Conservation (phyloP, 2,888 invertebrate genomes). For the Hemithea aestivaria region DNA sequence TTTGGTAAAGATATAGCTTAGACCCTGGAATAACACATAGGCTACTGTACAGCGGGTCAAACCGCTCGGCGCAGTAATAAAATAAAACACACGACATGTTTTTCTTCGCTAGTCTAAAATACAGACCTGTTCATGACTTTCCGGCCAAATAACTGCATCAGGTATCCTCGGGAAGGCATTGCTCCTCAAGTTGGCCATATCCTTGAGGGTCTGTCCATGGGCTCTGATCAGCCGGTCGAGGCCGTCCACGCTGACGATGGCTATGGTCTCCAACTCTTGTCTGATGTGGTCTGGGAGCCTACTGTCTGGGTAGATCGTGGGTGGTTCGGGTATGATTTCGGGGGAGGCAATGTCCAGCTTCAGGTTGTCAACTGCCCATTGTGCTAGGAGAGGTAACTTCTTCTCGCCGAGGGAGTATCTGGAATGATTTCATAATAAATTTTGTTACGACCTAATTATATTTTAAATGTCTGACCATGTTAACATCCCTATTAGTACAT, state of each 20-base stretch:
- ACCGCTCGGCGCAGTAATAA: too few relatives aligned
- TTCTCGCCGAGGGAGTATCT: constrained; percentile 89
- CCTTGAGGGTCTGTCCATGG: constrained; percentile 96
- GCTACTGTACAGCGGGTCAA: too few relatives aligned
- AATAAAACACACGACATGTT: too few relatives aligned
- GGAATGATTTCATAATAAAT: too few relatives aligned
- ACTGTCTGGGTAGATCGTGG: constrained; percentile 83
- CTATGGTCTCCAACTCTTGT: constrained; percentile 73
- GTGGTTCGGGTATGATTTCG: constrained; percentile 66
- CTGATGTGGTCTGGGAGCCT: constrained; percentile 80
- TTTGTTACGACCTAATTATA: too few relatives aligned
- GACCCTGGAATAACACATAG: too few relatives aligned
- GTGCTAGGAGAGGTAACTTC: constrained; percentile 86
- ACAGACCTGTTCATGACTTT: constrained; percentile 84
- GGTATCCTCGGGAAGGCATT: constrained; percentile 91
- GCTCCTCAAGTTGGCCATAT: constrained; percentile 87
- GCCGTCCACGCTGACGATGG: constrained; percentile 79
- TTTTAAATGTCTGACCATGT: too few relatives aligned
- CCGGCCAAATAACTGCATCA: constrained; percentile 96
- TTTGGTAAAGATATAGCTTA: too few relatives aligned
- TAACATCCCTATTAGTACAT: background rate
- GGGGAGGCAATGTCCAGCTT: constrained; percentile 71
- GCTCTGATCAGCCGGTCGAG: constrained; percentile 92
- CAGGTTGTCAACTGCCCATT: constrained; percentile 88
- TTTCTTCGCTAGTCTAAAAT: too few relatives aligned